Conservation (phyloP, 2,113 vertebrate genomes). For the Bubo scandiacus region DNA sequence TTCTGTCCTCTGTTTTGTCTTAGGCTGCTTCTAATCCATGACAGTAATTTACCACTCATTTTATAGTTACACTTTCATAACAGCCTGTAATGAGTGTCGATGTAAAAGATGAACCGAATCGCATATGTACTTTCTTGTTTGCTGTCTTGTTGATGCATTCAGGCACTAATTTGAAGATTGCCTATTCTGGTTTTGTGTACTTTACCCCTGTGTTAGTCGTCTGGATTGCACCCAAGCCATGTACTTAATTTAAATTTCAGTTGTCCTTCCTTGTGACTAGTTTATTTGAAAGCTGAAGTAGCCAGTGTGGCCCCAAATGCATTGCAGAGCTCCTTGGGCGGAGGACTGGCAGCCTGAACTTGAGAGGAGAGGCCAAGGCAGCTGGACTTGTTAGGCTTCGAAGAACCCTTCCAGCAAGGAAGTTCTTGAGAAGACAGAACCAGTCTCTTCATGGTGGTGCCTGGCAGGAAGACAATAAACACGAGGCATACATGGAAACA, state of each 20-base stretch:
- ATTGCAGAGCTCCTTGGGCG: background rate
- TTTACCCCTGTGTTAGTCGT: background rate
- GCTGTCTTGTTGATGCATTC: background rate
- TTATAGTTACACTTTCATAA: background rate
- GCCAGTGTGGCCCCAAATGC: background rate
- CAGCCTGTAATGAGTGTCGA: background rate
- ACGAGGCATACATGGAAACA: background rate
- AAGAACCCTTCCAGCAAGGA: background rate
- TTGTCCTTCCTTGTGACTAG: background rate
- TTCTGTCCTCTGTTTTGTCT: background rate
- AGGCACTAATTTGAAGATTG: background rate
- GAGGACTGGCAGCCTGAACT: background rate
- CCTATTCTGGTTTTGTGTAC: background rate
- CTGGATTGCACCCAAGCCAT: background rate
- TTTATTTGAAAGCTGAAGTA: background rate
- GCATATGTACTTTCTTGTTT: background rate
- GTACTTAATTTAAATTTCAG: background rate
- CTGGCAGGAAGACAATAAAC: background rate
- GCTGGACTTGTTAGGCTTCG: background rate
- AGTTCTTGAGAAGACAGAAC: background rate
- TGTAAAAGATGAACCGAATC: background rate
- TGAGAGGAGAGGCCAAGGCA: background rate
- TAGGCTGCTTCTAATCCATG: background rate
- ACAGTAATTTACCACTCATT: background rate
- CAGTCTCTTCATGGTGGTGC: background rate